Conservation (phyloP, 1,140 invertebrate genomes). For the Ooceraea biroi region DNA sequence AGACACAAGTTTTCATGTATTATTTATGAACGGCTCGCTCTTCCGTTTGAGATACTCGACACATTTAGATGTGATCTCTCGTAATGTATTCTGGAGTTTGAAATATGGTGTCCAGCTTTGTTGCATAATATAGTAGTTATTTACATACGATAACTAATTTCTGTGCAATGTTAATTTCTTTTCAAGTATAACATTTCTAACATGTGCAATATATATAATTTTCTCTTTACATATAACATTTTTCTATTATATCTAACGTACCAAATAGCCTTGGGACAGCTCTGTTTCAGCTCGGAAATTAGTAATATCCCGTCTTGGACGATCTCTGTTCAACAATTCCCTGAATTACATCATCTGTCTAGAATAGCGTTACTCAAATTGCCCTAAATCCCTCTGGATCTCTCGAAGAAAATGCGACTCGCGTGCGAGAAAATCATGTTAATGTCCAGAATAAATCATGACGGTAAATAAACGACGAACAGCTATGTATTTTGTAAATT, state of each 20-base stretch:
- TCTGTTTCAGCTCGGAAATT: neutral
- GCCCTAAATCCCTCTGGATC: neutral
- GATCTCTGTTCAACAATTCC: neutral
- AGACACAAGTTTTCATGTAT: constrained; percentile 31
- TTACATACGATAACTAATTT: neutral
- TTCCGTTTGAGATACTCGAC: constrained; percentile 16
- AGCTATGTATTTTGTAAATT: neutral
- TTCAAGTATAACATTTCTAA: too few relatives aligned
- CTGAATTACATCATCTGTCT: neutral
- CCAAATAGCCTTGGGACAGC: neutral
- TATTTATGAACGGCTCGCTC: constrained; percentile 35
- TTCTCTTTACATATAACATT: neutral
- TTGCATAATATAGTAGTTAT: neutral
- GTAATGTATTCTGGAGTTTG: neutral
- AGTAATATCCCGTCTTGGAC: neutral
- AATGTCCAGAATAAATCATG: neutral
- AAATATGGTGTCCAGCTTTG: neutral
- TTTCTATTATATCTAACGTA: neutral
- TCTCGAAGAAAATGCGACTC: neutral
- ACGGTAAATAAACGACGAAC: neutral
- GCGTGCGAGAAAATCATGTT: neutral
- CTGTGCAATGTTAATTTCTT: neutral
- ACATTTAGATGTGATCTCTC: neutral
- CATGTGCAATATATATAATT: too few relatives aligned
- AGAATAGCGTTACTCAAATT: neutral